These are phyloP conservation scores for Melanogrammus aeglefinus DNA, from an alignment of 2,797 vertebrate species.

Conservation along the genomic window DNA sequence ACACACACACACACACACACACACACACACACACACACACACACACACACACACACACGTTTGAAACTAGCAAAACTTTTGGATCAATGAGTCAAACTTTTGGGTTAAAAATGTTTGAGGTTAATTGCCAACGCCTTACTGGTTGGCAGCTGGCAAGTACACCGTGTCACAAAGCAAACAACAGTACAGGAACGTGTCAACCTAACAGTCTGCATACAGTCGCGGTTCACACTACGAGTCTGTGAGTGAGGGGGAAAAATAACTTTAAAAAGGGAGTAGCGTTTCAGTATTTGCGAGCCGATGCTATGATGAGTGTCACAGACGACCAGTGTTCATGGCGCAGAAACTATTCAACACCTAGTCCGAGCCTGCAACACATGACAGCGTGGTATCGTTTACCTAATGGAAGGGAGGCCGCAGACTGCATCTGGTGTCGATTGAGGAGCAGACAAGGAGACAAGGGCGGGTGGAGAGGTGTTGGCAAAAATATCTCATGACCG, in stretches of 20 bases:
- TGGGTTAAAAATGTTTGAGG: background rate
- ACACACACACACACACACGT: background rate
- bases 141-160: background rate
- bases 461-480: no score
- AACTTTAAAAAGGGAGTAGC: background rate
- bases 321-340: background rate
- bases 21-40: background rate
- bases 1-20: background rate
- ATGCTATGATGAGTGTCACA: background rate
- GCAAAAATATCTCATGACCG: constrained; percentile 10
- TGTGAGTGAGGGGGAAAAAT: background rate
- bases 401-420: background rate
- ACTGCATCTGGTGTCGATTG: background rate
- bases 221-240: background rate
- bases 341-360: background rate
- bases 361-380: background rate
- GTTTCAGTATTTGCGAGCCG: background rate
- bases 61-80: background rate
- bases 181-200: background rate
- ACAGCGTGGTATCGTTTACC: constrained; percentile 1
- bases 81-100: background rate
- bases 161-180: background rate
- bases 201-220: background rate
- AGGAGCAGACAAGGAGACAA: background rate
- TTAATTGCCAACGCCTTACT: background rate